Conservation (phyloP, 2,888 invertebrate genomes). For the Ashinkailepas kermadecensis region DNA sequence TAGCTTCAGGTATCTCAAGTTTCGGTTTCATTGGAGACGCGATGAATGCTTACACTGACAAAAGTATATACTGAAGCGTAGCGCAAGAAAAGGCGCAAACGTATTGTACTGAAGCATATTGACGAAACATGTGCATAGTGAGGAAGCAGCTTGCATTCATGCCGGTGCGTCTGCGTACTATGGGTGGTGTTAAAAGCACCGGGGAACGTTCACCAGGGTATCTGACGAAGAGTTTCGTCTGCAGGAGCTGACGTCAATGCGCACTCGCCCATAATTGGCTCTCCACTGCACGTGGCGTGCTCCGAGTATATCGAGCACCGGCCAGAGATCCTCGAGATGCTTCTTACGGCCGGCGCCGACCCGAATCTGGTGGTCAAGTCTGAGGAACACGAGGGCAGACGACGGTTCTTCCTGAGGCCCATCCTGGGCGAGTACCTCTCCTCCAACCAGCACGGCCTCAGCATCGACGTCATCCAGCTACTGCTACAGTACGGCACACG, state of each 20-base stretch:
- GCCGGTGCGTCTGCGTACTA: no score
- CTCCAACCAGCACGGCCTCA: conserved; percentile 58
- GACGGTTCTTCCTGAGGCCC: conserved; percentile 57
- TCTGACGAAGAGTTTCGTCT: conserved; percentile 29
- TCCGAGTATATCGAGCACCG: conserved; percentile 68
- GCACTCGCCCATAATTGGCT: conserved; percentile 70
- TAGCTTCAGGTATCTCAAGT: no score
- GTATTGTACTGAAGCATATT: no score
- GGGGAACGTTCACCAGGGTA: no score
- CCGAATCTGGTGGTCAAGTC: conserved; percentile 58
- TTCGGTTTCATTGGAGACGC: no score
- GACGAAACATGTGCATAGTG: no score
- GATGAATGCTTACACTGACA: no score
- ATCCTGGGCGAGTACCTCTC: conserved; percentile 76
- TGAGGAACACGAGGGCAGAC: conserved; percentile 48
- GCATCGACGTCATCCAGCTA: conserved; percentile 56
- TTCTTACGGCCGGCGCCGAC: conserved; percentile 45
- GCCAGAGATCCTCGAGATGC: conserved; percentile 38
- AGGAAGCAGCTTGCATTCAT: no score
- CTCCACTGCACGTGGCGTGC: conserved; percentile 72
- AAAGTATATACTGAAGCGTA: no score
- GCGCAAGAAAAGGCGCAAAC: no score
- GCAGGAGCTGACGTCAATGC: conserved; percentile 70
- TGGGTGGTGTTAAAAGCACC: no score
- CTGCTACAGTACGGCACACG: conserved; percentile 69